Evolutionary conservation across 2,797 vertebrate genomes (phyloP), one percentile per base, ranked within the genome.

Genomic region (Caiman crocodilus): DNA sequence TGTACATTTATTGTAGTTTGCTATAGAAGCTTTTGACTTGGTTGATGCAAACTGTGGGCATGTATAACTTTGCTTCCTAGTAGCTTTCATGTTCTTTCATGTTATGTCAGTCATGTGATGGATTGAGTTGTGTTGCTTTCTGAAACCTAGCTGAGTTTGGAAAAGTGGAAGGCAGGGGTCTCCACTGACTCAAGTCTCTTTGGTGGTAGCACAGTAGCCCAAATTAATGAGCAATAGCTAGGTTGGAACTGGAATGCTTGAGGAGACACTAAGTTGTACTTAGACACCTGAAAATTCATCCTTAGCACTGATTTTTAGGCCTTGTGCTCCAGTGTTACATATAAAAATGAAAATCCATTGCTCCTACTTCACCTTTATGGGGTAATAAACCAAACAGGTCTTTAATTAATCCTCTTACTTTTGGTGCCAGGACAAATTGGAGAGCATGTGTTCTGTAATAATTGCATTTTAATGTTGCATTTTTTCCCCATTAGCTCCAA

Each of bases 371-470:
- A 1, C 76, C 79, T 1, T 1, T 0, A 0, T 28, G 60, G 86
- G 65, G 14, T 85, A 83, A 42, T 16, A 12, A 14, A 63, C 58
- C 50, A 6, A 0, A 59, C 28, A 5, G 64, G 69, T 35, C 57
- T 12, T 14, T 78, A 75, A 26, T 0, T 0, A 85, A 28, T 71
- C 56, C 76, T 69, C 20, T 18, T 23, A 11, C 81, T 26, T 35
- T n/a, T 30, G 83, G 64, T 87, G 26, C 88, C 65, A 28, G 71
- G 63, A 85, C 60, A 71, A 55, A 23, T 69, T 1, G 0, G 7
- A 32, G 30, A 75, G 28, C 30, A 2, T 16, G 0, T 1, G 0
- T 42, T 65, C 17, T 13, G 78, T 50, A 16, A 3, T 76, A 55
- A 88, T 20, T 14, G 16, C 17, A 6, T 86, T 75, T 28, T 59